A percentile compares a stretch with the other conserved stretches of the same genome.
Conservation (phyloP, 2,888 invertebrate genomes). For the Trissolcus japonicus region DNA sequence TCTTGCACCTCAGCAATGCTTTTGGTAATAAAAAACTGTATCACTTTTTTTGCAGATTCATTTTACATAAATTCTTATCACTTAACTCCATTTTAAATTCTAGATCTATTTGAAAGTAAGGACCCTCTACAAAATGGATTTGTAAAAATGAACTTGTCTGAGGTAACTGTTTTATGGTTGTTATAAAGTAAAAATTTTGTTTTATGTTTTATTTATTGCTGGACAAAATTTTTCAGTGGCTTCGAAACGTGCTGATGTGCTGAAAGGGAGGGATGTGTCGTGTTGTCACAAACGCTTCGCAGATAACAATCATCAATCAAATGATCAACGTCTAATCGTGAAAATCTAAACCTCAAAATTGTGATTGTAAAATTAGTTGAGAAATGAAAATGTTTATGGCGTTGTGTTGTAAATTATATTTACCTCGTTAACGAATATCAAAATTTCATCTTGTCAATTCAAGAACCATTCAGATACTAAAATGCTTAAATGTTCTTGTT, state of each 20-base stretch:
- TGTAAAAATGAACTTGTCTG: conserved; percentile 87
- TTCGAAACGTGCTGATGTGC: conserved; percentile 84
- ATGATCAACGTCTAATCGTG: neutral
- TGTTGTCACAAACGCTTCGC: conserved; percentile 65
- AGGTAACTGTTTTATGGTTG: conserved; percentile 79
- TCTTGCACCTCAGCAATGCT: conserved; percentile 90
- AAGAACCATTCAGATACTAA: too few relatives aligned
- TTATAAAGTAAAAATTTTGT: neutral
- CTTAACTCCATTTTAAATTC: conserved; percentile 62
- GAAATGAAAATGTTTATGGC: neutral
- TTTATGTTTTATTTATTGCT: neutral
- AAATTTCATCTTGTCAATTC: neutral
- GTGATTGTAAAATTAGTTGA: conserved; percentile 10
- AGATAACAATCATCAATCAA: conserved; percentile 62
- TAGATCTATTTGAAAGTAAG: conserved; percentile 85
- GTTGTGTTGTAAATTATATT: neutral
- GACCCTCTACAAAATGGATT: conserved; percentile 88
- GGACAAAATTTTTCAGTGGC: conserved; percentile 81
- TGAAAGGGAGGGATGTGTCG: conserved; percentile 73
- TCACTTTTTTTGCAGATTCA: neutral
- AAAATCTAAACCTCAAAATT: conserved; percentile 7
- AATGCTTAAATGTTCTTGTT: too few relatives aligned
- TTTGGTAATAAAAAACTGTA: conserved; percentile 80
- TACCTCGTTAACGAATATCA: neutral
- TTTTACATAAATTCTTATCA: conserved; percentile 17